Base-by-base conservation (phyloP, 2,888 invertebrate genomes). In the Eumerus sabulonum region DNA sequence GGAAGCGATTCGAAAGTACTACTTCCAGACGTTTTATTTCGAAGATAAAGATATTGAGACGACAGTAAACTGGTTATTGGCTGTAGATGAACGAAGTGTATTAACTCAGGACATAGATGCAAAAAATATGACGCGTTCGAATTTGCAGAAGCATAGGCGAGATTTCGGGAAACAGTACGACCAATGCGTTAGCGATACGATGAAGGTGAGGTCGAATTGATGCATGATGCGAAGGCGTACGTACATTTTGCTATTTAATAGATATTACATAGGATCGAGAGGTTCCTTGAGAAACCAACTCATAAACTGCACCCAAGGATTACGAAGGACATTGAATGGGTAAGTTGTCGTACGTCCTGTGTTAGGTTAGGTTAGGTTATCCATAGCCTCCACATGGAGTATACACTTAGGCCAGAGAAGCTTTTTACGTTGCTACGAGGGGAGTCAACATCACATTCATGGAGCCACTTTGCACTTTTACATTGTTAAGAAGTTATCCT, bases 41-140 rank as follows among this genome's bases (percentile, higher is more conserved):
- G 86, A 87, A 48, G 53, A 79, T 0, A 73, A 84, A 42, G 81
- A 64, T 16, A 47, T 74, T 0, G 72, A 83, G 0, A 36, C 76
- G 0, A 83, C 81, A 0, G 66, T 85, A 0, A 85, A 85, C 56
- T 87, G 88, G 87, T 76, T 83, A 0, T 44, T 88, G 50, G 76
- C 81, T 1, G 81, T 86, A 2, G 82, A 87, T 50, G 85, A 87
- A 17, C 82, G 85, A 0, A 84, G 84, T 16, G 63, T 87, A 7
- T 82, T 88, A 16, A 82, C 64, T 0, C 87, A 87, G 81, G 64
- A 86, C 53, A 83, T 86, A 2, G 83, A 72, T 47, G 73, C 83
- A 1, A 68, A 19, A 13, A 84, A 88, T 66, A 53, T 70, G 1
- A 86, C 87, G 0, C 73, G 83, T 0, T 18, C 1, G 0, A 50